Evolutionary conservation across 2,888 invertebrate genomes (phyloP), one percentile per base, ranked within the genome.

Genomic region (Disparrhopalites patrizii): DNA sequence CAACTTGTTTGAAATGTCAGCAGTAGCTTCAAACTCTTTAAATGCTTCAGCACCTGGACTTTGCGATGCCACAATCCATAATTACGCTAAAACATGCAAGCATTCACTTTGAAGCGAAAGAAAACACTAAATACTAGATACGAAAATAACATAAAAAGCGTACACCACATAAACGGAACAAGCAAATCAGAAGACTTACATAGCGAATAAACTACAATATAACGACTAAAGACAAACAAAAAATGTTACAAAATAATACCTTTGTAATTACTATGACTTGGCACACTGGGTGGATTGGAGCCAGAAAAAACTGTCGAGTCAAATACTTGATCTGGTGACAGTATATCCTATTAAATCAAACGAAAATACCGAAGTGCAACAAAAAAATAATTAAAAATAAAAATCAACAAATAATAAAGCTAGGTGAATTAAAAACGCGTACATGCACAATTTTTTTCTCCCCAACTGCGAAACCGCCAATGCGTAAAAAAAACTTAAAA

Each of bases 321-420:
- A 84, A 92, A 94, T 78, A 90, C 88, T 83, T 93, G 93, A 81
- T 93, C 93, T 77, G 91, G 89, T 79, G 88, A 89, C 81, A 91
- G 86, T 87, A 91, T 90, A 81, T 92, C 94, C 91, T 92, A 79
- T 43, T 43, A 63, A 68, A 66, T 38, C 36, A 61, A 57, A 47
- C 28, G 56, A 78, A 77, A 77, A 76, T 76, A 76, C 76, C 36
- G 38, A 10, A 36, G 51, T 61, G 61, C 78, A 68, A 69, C 67
- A 62, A 70, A 68, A 66, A 66, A 65, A 57, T 56, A 68, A 72
- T 68, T 65, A 68, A 62, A 51, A 56, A 62, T 55, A 38, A 63
- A 65, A n/a, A n/a, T n/a, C n/a, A n/a, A n/a, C n/a, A n/a, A n/a
- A n/a, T n/a, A n/a, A n/a, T n/a, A n/a, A n/a, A n/a, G n/a, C n/a